Evolutionary conservation across 2,113 vertebrate genomes (phyloP), one percentile per base, ranked within the genome.

Genomic region (Gobio gobio): DNA sequence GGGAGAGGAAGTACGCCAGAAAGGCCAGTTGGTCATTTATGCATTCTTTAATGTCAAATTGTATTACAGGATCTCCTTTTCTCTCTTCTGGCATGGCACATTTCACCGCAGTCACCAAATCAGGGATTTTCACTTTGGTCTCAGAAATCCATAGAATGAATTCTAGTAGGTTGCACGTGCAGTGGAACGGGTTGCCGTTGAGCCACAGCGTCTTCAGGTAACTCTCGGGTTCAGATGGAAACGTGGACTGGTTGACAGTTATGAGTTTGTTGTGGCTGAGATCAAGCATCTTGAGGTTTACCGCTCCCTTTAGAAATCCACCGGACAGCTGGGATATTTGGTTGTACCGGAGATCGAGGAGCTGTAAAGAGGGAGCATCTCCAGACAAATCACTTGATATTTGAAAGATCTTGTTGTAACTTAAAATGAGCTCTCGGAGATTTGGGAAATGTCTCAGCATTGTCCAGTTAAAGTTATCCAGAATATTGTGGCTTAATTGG

Each of bases 161-260:
- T 58, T 95, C 85, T 3, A 92, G 9, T 0, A 89, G 89, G 83
- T 94, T 92, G 81, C 95, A 96, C 0, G 92, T 95, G 79, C 94
- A 96, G 7, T 93, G 90, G 40, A 96, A 96, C 2, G 93, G 94
- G 88, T 96, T 98, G 10, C 26, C 4, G 4, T 90, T 63, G 56
- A 97, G 90, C 24, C 70, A 84, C 85, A 95, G 81, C 14, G 84
- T 70, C 8, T 90, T 9, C 54, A 95, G 84, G 1, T 84, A 86
- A 82, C 83, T 92, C 2, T 89, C 54, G 0, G 33, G 68, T 2
- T 85, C 88, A 2, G 86, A 75, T 40, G 86, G 4, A 66, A 96
- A 94, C 0, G 89, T 89, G 26, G 93, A 89, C 70, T 85, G 29
- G 76, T 95, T 96, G 81, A 96, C 92, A 29, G 73, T 88, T 5